These are phyloP conservation scores for Conops quadrifasciatus DNA, from an alignment of 2,888 invertebrate genomes.

Conservation along the genomic window DNA sequence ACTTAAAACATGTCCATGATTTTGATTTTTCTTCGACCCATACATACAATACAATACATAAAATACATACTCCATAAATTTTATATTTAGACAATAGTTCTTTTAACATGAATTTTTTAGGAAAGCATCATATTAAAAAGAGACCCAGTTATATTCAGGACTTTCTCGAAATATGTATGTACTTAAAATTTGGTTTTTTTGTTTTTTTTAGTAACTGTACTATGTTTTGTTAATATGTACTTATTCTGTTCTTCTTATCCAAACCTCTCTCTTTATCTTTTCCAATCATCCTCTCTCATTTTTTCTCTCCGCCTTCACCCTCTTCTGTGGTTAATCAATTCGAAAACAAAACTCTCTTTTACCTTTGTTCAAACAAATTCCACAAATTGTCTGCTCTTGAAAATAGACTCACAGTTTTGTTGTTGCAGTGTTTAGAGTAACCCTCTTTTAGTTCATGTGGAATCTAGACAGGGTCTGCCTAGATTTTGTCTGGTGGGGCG, in stretches of 20 bases:
- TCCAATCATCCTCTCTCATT: neutral
- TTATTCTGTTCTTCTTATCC: neutral
- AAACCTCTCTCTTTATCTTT: neutral
- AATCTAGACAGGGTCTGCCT: constrained; percentile 1
- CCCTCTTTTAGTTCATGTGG: constrained; percentile 4
- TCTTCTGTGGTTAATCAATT: neutral
- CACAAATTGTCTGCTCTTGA: constrained; percentile 13
- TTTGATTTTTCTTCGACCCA: too few relatives aligned
- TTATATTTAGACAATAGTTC: too few relatives aligned
- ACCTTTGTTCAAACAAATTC: neutral
- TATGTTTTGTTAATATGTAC: neutral
- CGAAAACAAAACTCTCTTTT: too few relatives aligned
- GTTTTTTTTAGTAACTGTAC: neutral
- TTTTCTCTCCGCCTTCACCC: neutral
- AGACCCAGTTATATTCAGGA: too few relatives aligned
- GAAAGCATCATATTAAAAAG: too few relatives aligned
- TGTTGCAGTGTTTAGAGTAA: neutral
- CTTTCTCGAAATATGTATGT: too few relatives aligned
- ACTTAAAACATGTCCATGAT: too few relatives aligned
- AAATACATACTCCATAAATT: too few relatives aligned
- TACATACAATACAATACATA: too few relatives aligned
- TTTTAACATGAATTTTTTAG: too few relatives aligned
- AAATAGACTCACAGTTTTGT: neutral
- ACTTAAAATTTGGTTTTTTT: too few relatives aligned
- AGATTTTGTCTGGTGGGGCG: neutral